Base-by-base conservation (phyloP, 2,888 invertebrate species). In the Ormia ochracea region DNA sequence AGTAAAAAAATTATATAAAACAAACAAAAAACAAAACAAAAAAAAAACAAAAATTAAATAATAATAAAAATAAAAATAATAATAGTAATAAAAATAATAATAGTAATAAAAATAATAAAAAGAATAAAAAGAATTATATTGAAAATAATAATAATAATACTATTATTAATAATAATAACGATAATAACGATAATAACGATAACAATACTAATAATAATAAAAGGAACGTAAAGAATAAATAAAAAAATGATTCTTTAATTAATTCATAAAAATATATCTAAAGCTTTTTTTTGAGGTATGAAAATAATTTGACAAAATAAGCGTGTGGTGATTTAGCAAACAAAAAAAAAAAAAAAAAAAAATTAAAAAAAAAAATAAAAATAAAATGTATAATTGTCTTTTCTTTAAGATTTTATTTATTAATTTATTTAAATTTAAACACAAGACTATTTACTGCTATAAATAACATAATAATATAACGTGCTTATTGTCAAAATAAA, bases 61-160 rank as follows among this genome's bases (percentile, higher is more conserved):
- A 66, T 56, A 65, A 41, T 17, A 63, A n/a, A n/a, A n/a, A 73
- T 48, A 56, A 50, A 69, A 65, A 48, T 59, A 73, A 74, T 58
- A 19, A 70, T 61, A 43, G 6, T 41, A 72, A 52, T 63, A 14
- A 66, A 54, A 78, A 75, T 56, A 72, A 68, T 41, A 80, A 80
- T 52, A 50, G 45, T 65, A 68, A 33, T 23, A 50, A 73, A 45
- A 45, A 59, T 45, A 21, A 23, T 12, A 14, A 48, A 1, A 33
- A 12, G 4, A 33, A 33, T 12, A 33, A 33, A 31, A 3, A 12
- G 36, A 36, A 36, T 36, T 36, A 36, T 12, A n/a, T 7, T 7
- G 17, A 41, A 41, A 41, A n/a, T n/a, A n/a, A n/a, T n/a, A n/a
- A n/a, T n/a, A n/a, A n/a, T n/a, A n/a, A n/a, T n/a, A n/a, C n/a